Conservation (phyloP, 2,113 vertebrate genomes). For the Polypterus bichir region DNA sequence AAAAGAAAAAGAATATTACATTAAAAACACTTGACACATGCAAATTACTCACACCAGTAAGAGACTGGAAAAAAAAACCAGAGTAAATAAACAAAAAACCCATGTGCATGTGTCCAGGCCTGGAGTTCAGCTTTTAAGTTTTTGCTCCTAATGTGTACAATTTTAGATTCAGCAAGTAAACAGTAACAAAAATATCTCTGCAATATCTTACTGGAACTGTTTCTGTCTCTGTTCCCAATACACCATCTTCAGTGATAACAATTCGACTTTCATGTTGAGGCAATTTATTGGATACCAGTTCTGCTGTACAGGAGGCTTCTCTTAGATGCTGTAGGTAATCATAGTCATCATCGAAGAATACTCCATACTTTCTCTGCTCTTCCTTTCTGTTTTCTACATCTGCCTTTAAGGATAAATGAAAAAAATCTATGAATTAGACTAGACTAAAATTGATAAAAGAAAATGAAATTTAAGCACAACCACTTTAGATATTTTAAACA, state of each 20-base stretch:
- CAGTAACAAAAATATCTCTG: constrained; percentile 1
- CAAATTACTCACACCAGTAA: too few relatives aligned
- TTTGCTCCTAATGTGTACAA: not conserved
- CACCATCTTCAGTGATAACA: constrained; percentile 27
- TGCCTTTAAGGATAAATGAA: constrained; percentile 24
- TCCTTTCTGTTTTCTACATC: constrained; percentile 57
- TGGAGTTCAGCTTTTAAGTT: not conserved
- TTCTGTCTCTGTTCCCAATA: constrained; percentile 28
- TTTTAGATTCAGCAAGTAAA: not conserved
- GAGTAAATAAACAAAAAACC: not conserved
- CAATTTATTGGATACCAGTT: constrained; percentile 54
- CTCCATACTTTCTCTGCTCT: constrained; percentile 75
- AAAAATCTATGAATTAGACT: not conserved
- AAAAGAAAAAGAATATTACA: constrained; percentile 6
- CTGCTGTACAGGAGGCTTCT: constrained; percentile 48
- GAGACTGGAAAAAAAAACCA: not conserved
- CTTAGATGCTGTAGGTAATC: constrained; percentile 92
- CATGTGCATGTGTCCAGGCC: not conserved
- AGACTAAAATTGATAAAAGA: too few relatives aligned
- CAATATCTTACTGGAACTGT: constrained; percentile 41
- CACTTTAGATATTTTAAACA: too few relatives aligned
- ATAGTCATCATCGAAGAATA: constrained; percentile 94
- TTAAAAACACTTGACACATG: not conserved
- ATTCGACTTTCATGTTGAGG: constrained; percentile 11
- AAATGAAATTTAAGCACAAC: too few relatives aligned